Evolutionary conservation across 2,888 invertebrate genomes (phyloP).

Genomic region (Caenorhabditis sp.): DNA sequence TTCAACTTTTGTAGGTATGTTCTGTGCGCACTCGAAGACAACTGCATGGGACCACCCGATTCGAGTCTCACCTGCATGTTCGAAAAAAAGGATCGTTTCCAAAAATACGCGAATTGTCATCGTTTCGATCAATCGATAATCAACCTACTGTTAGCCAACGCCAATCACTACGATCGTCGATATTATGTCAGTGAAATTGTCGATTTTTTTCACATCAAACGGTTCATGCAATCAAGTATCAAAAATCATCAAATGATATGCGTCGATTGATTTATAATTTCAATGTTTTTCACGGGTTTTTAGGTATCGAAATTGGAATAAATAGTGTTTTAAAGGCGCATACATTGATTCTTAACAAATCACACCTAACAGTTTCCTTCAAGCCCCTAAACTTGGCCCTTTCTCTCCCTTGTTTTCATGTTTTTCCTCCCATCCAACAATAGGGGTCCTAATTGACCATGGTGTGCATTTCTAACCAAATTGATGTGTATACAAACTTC

Average conservation of each 20-base stretch:
- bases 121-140: conserved; percentile 71
- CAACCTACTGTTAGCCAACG: conserved; percentile 71
- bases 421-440: no score
- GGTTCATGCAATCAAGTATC: background rate
- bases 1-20: conserved; percentile 66
- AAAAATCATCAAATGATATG: background rate
- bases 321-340: no score
- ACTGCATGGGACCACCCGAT: conserved; percentile 70
- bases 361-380: no score
- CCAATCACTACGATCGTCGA: conserved; percentile 66
- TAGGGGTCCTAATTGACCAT: no score
- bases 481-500: no score
- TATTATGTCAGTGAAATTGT: conserved; percentile 54
- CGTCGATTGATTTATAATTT: no score
- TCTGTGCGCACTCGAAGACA: conserved; percentile 70
- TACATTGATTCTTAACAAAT: no score
- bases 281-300: no score
- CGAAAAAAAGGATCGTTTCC: conserved; percentile 20
- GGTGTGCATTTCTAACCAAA: no score
- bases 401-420: no score
- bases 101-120: conserved; percentile 69
- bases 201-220: conserved; percentile 50
- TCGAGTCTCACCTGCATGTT: conserved; percentile 26
- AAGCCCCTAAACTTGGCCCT: no score
- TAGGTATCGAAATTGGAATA: no score